Conservation (phyloP, 2,113 vertebrate genomes). For the Engystomops pustulosus region DNA sequence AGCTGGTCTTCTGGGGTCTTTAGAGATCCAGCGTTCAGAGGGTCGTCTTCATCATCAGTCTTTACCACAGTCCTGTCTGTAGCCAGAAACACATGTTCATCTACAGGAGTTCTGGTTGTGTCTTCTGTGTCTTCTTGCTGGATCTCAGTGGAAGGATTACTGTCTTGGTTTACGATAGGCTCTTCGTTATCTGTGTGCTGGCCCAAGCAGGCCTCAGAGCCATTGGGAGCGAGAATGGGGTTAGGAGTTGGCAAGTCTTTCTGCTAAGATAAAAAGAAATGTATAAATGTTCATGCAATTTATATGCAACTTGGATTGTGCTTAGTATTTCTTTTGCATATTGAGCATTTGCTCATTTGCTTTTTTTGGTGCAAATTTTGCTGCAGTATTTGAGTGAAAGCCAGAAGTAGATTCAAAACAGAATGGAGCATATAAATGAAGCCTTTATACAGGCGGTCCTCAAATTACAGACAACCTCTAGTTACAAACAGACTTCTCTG, state of each 20-base stretch:
- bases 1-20: neutral
- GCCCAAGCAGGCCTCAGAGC: slow-evolving; percentile 69
- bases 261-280: too few relatives aligned
- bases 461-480: too few relatives aligned
- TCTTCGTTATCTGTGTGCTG: slow-evolving; percentile 29
- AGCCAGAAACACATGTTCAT: neutral
- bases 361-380: too few relatives aligned
- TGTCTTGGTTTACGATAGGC: neutral
- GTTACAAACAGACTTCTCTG: too few relatives aligned
- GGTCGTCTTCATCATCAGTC: slow-evolving; percentile 5
- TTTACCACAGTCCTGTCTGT: slow-evolving; percentile 19
- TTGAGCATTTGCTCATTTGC: too few relatives aligned
- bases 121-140: neutral
- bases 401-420: too few relatives aligned
- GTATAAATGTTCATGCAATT: too few relatives aligned
- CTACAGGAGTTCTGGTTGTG: neutral
- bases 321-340: too few relatives aligned
- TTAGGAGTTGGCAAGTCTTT: slow-evolving; percentile 82
- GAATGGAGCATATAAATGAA: too few relatives aligned
- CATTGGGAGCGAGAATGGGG: slow-evolving; percentile 74
- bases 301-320: too few relatives aligned
- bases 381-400: too few relatives aligned
- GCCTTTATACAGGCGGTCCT: too few relatives aligned
- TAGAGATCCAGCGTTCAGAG: neutral
- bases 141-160: neutral